phyloP scores from a whole-genome alignment of 2,113 vertebrate species.

The Myodes glareolus region DNA sequence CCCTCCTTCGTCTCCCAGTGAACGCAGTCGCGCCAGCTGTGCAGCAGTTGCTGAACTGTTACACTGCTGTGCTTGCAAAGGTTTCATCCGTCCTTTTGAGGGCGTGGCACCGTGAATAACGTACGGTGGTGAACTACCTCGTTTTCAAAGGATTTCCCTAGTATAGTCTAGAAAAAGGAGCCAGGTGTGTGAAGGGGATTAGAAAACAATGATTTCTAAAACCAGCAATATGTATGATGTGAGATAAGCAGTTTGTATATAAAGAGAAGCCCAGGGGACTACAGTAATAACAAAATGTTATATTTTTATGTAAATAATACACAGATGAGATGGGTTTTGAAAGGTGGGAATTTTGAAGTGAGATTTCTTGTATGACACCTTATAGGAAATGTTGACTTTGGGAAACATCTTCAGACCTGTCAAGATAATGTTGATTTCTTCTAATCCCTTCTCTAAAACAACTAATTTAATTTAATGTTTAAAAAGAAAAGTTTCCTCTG shows the following conservation, averaged over 20 bases:
- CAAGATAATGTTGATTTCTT: neutral
- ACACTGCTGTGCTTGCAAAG: neutral
- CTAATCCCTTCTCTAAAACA: neutral
- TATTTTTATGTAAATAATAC: neutral
- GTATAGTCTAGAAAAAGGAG: neutral
- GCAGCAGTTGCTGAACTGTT: neutral
- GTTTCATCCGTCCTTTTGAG: neutral
- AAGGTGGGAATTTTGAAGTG: neutral
- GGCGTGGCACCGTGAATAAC: neutral
- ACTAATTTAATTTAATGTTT: neutral
- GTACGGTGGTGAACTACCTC: no score
- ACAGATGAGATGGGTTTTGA: neutral
- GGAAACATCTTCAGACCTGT: neutral
- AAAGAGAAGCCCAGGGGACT: neutral
- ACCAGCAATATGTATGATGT: neutral
- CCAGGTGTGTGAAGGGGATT: neutral
- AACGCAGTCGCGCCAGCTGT: neutral
- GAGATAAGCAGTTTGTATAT: neutral
- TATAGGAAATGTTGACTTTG: neutral
- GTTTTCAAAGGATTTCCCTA: constrained; percentile 13
- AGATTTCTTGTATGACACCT: neutral
- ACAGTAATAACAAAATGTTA: neutral
- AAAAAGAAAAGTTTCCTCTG: neutral
- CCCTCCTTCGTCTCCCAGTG: neutral
- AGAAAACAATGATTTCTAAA: neutral